Evolutionary conservation across 2,113 vertebrate species (phyloP).

Genomic region (Centrocercus urophasianus): DNA sequence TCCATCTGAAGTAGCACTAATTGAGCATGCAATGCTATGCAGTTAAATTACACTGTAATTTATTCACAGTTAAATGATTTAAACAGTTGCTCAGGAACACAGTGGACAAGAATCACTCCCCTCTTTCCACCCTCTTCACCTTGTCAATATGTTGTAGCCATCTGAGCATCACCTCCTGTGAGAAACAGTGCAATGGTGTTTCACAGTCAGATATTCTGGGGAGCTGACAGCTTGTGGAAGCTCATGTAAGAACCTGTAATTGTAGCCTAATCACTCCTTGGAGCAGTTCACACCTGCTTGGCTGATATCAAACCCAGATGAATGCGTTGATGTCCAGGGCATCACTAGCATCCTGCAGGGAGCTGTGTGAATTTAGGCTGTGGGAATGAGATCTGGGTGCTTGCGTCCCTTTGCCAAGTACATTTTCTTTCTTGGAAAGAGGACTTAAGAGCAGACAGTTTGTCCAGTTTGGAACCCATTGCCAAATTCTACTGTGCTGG

Average conservation of each 20-base stretch:
- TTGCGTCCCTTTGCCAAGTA: neutral
- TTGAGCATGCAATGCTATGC: constrained; percentile 69
- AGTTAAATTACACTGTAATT: constrained; percentile 67
- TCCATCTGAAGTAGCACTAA: constrained; percentile 66
- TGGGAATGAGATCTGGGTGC: neutral
- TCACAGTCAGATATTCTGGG: neutral
- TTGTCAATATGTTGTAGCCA: neutral
- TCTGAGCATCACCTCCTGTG: fast-evolving
- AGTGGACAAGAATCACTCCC: constrained; percentile 23
- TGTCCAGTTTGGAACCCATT: neutral
- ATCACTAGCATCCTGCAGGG: neutral
- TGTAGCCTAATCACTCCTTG: fast-evolving
- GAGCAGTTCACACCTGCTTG: neutral
- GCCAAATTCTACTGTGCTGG: neutral
- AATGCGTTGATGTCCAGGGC: fast-evolving
- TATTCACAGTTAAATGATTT: constrained; percentile 64
- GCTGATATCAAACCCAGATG: fast-evolving
- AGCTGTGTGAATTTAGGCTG: neutral
- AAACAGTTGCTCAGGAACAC: constrained; percentile 33
- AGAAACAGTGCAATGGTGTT: fast-evolving
- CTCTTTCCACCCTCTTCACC: constrained; percentile 15
- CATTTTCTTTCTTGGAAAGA: neutral
- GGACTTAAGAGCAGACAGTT: neutral
- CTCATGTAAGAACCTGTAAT: neutral
- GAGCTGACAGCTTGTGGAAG: neutral